phyloP scores from a whole-genome alignment of 53 echinoderm and acorn worm species.

The Zoroaster sp. region DNA sequence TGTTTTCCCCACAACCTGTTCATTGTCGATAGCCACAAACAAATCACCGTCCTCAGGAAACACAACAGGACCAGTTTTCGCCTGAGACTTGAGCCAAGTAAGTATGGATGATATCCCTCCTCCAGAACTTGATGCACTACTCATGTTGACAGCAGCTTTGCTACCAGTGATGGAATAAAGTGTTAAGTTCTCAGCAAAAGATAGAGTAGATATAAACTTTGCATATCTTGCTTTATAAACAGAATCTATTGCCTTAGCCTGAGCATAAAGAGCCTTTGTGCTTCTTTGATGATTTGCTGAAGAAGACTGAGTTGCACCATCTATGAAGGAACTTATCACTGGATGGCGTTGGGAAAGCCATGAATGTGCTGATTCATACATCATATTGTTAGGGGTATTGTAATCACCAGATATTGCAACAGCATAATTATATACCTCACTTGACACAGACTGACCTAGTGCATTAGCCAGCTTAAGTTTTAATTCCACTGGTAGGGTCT shows the following conservation, averaged over 20 bases:
- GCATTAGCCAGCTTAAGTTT: background rate
- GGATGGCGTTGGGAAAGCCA: background rate
- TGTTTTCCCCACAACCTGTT: background rate
- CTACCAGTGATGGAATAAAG: background rate
- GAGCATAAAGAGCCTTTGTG: background rate
- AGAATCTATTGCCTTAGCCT: slow-evolving; percentile 20
- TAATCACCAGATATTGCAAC: background rate
- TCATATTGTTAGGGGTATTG: background rate
- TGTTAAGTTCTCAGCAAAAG: slow-evolving; percentile 22
- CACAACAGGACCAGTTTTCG: background rate
- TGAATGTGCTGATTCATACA: background rate
- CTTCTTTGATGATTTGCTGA: background rate
- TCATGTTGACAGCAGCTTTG: slow-evolving; percentile 37
- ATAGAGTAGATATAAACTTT: background rate
- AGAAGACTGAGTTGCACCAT: background rate
- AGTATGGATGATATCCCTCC: background rate
- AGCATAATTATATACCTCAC: background rate
- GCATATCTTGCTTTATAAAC: slow-evolving; percentile 1
- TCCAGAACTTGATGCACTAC: slow-evolving; percentile 5
- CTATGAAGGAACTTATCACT: background rate
- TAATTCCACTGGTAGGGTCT: background rate
- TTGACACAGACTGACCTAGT: background rate
- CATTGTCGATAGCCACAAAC: slow-evolving; percentile 13
- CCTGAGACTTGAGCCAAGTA: slow-evolving; percentile 9
- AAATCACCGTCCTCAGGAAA: slow-evolving; percentile 24